These are phyloP conservation scores for Solenopsis invicta DNA, from an alignment of 1,140 invertebrate species.

Conservation along the genomic window DNA sequence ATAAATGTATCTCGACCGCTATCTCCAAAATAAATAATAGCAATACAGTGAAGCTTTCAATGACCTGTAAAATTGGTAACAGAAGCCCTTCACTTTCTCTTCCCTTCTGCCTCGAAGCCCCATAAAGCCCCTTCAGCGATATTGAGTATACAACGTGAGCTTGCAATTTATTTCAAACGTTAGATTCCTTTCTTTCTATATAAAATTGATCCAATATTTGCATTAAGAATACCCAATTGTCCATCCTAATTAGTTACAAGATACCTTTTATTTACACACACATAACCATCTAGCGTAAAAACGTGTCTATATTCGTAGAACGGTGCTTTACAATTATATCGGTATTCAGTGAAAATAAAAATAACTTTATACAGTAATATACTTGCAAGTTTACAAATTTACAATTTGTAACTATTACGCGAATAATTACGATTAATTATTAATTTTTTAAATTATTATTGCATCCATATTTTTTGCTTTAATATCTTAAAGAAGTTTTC, in stretches of 20 bases:
- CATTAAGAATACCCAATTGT: conserved; percentile 52
- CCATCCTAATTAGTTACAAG: conserved; percentile 63
- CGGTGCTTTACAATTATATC: background rate
- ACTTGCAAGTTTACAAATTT: background rate
- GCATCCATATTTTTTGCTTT: background rate
- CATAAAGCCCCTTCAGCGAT: conserved; percentile 28
- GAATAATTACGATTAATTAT: background rate
- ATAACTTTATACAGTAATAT: background rate
- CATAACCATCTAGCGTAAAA: background rate
- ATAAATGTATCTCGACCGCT: background rate
- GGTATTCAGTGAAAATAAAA: background rate
- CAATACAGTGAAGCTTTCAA: conserved; percentile 17
- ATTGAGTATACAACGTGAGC: conserved; percentile 48
- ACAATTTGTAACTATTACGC: background rate
- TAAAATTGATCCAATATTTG: conserved; percentile 57
- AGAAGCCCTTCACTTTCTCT: conserved; percentile 40
- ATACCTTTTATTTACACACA: conserved; percentile 15
- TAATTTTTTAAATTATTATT: background rate
- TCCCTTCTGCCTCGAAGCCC: conserved; percentile 7
- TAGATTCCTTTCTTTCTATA: conserved; percentile 23
- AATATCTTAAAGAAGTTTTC: background rate
- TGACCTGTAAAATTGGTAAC: conserved; percentile 21
- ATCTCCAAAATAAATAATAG: conserved; percentile 57
- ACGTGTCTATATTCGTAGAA: background rate
- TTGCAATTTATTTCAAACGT: conserved; percentile 27